These are phyloP conservation scores for Pterophyllum scalare DNA, from an alignment of 2,113 vertebrate genomes.

Conservation along the genomic window DNA sequence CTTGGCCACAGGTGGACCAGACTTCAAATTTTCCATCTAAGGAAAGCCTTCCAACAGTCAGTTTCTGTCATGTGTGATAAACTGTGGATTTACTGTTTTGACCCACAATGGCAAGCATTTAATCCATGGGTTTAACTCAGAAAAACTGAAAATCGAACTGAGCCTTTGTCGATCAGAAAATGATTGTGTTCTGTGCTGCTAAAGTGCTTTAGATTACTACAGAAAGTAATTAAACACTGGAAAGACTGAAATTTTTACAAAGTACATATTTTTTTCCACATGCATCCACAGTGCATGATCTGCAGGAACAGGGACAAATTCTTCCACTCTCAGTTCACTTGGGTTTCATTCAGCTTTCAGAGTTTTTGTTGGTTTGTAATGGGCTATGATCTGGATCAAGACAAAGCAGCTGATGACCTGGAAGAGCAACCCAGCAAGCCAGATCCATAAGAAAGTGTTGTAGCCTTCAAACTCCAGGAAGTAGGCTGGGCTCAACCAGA, in stretches of 20 bases:
- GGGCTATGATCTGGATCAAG: slow-evolving; percentile 87
- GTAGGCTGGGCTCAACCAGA: slow-evolving; percentile 91
- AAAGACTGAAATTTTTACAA: background rate
- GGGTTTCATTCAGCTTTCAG: slow-evolving; percentile 63
- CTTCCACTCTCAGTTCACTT: background rate
- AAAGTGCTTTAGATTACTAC: slow-evolving; percentile 1
- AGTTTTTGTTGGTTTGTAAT: slow-evolving; percentile 80
- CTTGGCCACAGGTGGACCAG: slow-evolving; percentile 17
- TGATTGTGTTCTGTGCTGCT: background rate
- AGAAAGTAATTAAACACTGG: background rate
- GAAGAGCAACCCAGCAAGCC: slow-evolving; percentile 90
- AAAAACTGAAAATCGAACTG: slow-evolving; percentile 5
- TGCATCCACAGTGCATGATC: background rate
- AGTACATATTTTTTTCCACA: background rate
- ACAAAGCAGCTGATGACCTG: slow-evolving; percentile 88
- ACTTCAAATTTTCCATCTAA: background rate
- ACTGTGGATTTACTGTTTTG: slow-evolving; percentile 22
- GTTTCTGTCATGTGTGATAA: background rate
- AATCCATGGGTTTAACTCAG: slow-evolving; percentile 21
- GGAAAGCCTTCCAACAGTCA: background rate
- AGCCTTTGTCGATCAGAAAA: background rate
- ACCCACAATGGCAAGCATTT: slow-evolving; percentile 1
- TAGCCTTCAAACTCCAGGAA: slow-evolving; percentile 91
- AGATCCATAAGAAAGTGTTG: slow-evolving; percentile 89
- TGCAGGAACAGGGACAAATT: background rate